These are phyloP conservation scores for Nephila pilipes DNA, from an alignment of 1,140 invertebrate genomes.

Conservation along the genomic window DNA sequence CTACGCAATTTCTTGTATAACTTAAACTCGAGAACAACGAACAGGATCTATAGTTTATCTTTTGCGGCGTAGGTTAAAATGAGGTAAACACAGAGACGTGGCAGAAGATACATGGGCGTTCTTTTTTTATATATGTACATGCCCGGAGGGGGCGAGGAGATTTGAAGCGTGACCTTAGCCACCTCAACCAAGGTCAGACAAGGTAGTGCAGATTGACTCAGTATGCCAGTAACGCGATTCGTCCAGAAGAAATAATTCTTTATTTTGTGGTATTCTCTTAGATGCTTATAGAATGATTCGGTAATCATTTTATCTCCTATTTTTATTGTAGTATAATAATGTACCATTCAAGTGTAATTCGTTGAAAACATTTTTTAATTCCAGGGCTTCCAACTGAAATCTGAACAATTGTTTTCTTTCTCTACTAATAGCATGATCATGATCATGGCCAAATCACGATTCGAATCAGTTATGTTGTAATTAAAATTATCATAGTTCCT, in stretches of 20 bases:
- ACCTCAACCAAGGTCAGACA: constrained; percentile 36
- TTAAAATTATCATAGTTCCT: too few species aligned
- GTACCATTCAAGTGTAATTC: too few species aligned
- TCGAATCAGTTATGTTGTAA: too few species aligned
- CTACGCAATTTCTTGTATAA: background rate
- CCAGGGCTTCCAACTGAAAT: too few species aligned
- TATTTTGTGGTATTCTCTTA: too few species aligned
- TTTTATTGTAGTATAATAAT: too few species aligned
- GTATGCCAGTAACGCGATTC: background rate
- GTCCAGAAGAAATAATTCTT: background rate
- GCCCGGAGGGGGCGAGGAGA: background rate
- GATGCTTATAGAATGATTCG: too few species aligned
- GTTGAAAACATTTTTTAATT: too few species aligned
- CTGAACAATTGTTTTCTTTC: too few species aligned
- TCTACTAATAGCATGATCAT: too few species aligned
- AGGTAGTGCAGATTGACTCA: background rate
- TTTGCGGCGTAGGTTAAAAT: background rate
- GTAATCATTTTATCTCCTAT: too few species aligned
- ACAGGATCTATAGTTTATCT: background rate
- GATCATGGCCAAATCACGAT: too few species aligned
- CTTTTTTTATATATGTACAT: background rate
- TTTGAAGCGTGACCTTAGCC: constrained; percentile 40
- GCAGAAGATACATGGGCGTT: background rate
- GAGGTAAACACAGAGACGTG: background rate
- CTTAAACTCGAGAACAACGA: background rate